These are phyloP conservation scores for Tadarida brasiliensis DNA, from an alignment of 2,797 vertebrate species.

Conservation along the genomic window DNA sequence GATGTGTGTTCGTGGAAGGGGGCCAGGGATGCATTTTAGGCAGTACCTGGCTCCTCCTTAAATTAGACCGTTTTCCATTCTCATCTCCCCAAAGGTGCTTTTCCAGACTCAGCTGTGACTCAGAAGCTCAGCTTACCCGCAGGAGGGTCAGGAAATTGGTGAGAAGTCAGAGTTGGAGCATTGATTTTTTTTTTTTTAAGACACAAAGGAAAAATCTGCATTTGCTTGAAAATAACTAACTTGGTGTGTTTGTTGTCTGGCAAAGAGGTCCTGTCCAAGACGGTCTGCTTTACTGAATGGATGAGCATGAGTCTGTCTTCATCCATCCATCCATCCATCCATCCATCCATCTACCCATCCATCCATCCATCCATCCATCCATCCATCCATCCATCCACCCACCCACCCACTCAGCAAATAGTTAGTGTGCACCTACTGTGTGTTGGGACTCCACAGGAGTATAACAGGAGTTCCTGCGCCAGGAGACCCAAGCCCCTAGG, in stretches of 20 bases:
- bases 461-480: background rate
- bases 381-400: background rate
- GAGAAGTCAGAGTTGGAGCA: conserved; percentile 68
- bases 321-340: background rate
- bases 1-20: conserved; percentile 79
- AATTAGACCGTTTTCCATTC: conserved; percentile 59
- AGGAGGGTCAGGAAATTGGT: conserved; percentile 67
- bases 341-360: background rate
- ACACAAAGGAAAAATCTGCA: background rate
- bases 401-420: background rate
- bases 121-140: background rate
- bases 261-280: background rate
- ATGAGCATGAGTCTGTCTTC: accelerated
- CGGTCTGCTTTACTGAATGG: background rate
- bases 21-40: conserved; percentile 78
- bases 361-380: too few species aligned
- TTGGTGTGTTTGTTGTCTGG: background rate
- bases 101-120: conserved; percentile 22
- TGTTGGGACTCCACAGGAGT: background rate
- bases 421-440: background rate
- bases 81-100: conserved; percentile 62
- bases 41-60: conserved; percentile 75
- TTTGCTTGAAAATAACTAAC: conserved; percentile 52
- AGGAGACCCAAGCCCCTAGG: background rate
- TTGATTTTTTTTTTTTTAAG: background rate